Conservation (phyloP, 2,797 vertebrate genomes). For the Xyrichtys novacula region DNA sequence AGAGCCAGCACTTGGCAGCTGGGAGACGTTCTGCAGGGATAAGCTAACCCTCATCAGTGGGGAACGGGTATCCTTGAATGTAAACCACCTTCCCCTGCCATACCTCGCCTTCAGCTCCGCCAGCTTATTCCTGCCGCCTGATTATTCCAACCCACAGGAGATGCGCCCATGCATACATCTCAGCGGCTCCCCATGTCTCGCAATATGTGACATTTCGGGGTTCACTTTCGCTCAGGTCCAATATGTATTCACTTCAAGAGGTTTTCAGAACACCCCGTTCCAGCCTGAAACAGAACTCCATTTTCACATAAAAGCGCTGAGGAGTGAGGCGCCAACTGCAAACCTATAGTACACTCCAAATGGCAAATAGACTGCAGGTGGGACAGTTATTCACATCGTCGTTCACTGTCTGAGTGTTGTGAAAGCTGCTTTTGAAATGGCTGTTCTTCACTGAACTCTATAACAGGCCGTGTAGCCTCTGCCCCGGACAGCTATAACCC, state of each 20-base stretch:
- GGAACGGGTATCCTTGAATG: constrained; percentile 72
- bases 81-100: constrained; percentile 71
- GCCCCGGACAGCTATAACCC: constrained; percentile 16
- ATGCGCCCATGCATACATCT: constrained; percentile 70
- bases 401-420: constrained; percentile 18
- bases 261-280: constrained; percentile 47
- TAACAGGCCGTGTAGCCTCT: background rate
- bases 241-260: constrained; percentile 64
- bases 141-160: constrained; percentile 75
- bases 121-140: constrained; percentile 70
- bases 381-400: constrained; percentile 38
- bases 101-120: constrained; percentile 67
- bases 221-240: constrained; percentile 61
- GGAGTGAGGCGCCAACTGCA: constrained; percentile 18
- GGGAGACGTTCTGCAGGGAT: constrained; percentile 79
- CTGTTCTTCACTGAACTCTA: constrained; percentile 24
- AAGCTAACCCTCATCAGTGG: constrained; percentile 75
- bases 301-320: constrained; percentile 32
- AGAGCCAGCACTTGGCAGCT: constrained; percentile 76
- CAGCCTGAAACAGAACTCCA: constrained; percentile 43
- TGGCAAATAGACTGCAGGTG: constrained; percentile 39
- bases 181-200: constrained; percentile 54
- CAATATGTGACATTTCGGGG: constrained; percentile 64
- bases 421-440: constrained; percentile 24
- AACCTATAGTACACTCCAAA: constrained; percentile 28